Conservation (phyloP, 2,888 invertebrate genomes). For the Drosophila testacea region DNA sequence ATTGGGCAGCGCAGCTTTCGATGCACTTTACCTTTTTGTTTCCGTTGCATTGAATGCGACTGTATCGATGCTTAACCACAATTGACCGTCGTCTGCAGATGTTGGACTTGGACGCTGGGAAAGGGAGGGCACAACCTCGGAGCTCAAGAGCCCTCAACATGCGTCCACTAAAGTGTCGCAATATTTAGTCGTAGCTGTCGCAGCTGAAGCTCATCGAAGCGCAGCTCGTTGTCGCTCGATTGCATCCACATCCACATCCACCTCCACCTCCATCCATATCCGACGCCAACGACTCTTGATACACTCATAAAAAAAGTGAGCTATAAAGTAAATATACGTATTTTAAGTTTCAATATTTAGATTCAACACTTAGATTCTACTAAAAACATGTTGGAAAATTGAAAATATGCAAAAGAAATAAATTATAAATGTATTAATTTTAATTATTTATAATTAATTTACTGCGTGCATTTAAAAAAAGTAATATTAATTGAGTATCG, state of each 20-base stretch:
- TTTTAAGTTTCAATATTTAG: no score
- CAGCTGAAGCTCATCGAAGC: constrained; percentile 63
- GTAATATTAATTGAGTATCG: no score
- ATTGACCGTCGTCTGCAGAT: constrained; percentile 12
- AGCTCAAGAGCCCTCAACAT: constrained; percentile 49
- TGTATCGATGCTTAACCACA: constrained; percentile 28
- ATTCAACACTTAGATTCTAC: no score
- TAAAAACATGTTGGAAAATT: no score
- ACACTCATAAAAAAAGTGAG: no score
- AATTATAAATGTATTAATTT: no score
- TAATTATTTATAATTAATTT: no score
- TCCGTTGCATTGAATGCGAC: constrained; percentile 15
- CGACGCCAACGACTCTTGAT: constrained; percentile 32
- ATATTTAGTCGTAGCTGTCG: constrained; percentile 49
- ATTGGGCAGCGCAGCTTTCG: constrained; percentile 44
- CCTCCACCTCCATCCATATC: constrained; percentile 19
- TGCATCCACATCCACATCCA: constrained; percentile 59
- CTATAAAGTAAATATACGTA: no score
- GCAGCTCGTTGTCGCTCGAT: constrained; percentile 67
- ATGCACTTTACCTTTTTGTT: constrained; percentile 51
- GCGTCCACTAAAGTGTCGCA: constrained; percentile 67
- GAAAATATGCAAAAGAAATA: no score
- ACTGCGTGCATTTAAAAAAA: no score
- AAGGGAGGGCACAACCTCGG: constrained; percentile 32
- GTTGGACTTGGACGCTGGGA: background rate